phyloP scores from a whole-genome alignment of 1,140 invertebrate species.

The Heliconius himera region DNA sequence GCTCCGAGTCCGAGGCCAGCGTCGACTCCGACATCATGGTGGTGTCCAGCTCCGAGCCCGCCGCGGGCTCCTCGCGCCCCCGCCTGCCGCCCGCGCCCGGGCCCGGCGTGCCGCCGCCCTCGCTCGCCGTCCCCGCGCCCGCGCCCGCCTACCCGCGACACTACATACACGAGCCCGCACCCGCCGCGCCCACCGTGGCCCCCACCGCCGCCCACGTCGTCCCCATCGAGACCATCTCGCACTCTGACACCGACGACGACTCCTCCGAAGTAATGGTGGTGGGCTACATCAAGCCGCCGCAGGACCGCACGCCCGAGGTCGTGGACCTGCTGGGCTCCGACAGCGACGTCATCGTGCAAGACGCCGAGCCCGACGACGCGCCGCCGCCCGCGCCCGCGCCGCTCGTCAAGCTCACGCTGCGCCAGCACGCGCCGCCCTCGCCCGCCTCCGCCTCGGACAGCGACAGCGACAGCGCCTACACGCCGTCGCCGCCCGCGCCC shows the following conservation, averaged over 20 bases:
- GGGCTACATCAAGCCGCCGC: constrained; percentile 82
- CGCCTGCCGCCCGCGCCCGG: constrained; percentile 35
- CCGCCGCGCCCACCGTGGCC: constrained; percentile 24
- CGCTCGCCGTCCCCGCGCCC: constrained; percentile 32
- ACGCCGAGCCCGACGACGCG: constrained; percentile 42
- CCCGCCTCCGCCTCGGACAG: constrained; percentile 47
- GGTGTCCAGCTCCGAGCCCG: constrained; percentile 60
- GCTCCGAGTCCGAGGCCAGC: constrained; percentile 70
- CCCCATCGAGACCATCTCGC: constrained; percentile 76
- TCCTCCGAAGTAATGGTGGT: constrained; percentile 76
- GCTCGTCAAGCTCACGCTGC: constrained; percentile 61
- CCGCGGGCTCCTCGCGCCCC: constrained; percentile 58
- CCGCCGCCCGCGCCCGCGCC: constrained; percentile 41
- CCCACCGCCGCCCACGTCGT: constrained; percentile 49
- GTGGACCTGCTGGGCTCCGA: constrained; percentile 82
- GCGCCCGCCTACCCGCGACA: constrained; percentile 60
- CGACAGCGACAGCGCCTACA: constrained; percentile 54
- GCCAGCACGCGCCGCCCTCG: constrained; percentile 47
- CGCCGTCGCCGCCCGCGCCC: constrained; percentile 42
- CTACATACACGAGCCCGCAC: constrained; percentile 50
- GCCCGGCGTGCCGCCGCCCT: constrained; percentile 41
- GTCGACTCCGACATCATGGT: constrained; percentile 75
- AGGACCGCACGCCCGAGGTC: constrained; percentile 82
- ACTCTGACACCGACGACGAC: constrained; percentile 76
- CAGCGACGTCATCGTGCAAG: constrained; percentile 82